These are phyloP conservation scores for Heteractis magnifica DNA, from an alignment of 92 coral and sea anemone genomes.

Conservation along the genomic window DNA sequence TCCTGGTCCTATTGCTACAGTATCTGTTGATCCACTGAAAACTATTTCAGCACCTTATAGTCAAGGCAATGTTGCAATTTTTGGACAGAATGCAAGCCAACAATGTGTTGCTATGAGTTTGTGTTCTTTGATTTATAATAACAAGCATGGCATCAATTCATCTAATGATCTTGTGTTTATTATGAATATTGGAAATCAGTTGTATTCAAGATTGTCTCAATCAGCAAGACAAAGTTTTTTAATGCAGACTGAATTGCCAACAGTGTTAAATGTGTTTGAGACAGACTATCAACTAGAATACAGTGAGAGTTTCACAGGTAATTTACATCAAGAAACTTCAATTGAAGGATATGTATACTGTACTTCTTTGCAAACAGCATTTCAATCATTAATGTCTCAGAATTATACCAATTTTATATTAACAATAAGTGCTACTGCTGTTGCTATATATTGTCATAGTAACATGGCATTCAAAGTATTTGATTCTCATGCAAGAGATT, in stretches of 20 bases:
- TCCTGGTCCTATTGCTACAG: conserved; percentile 34
- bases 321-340: conserved; percentile 35
- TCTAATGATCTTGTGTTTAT: conserved; percentile 26
- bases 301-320: conserved; percentile 49
- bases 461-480: conserved; percentile 39
- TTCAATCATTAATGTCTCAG: conserved; percentile 43
- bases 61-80: conserved; percentile 56
- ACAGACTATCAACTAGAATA: conserved; percentile 30
- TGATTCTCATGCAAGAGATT: too few species aligned
- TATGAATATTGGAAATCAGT: conserved; percentile 22
- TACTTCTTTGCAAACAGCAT: conserved; percentile 54
- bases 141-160: conserved; percentile 27
- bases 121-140: too few species aligned
- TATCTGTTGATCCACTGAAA: conserved; percentile 30
- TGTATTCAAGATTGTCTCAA: conserved; percentile 52
- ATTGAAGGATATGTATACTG: conserved; percentile 57
- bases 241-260: conserved; percentile 41
- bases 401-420: conserved; percentile 42
- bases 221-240: conserved; percentile 51
- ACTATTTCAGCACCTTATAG: conserved; percentile 44
- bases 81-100: conserved; percentile 68
- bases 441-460: conserved; percentile 33
- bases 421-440: conserved; percentile 51
- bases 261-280: conserved; percentile 45
- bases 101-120: too few species aligned